A percentile compares a stretch with the other conserved stretches of the same genome.
Conservation (phyloP, 2,797 vertebrate species). For the Coregonus ussuriensis region DNA sequence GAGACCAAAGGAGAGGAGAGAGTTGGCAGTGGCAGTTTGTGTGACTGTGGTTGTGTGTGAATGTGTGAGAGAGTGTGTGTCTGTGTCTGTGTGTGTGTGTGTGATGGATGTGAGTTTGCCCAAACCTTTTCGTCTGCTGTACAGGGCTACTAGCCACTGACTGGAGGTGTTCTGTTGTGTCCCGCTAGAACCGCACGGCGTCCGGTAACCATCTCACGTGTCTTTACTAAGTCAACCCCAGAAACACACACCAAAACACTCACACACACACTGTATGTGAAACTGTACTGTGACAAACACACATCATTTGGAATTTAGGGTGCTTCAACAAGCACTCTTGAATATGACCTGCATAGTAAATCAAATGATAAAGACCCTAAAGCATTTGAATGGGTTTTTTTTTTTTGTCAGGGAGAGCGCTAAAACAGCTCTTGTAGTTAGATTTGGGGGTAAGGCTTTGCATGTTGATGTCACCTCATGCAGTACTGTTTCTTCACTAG, state of each 20-base stretch:
- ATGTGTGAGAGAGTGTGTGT: conserved; percentile 66
- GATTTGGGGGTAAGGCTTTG: conserved; percentile 73
- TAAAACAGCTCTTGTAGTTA: conserved; percentile 26
- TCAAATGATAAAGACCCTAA: background rate
- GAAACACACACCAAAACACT: conserved; percentile 41
- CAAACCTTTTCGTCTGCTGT: conserved; percentile 88
- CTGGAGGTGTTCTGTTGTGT: conserved; percentile 87
- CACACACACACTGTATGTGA: conserved; percentile 40
- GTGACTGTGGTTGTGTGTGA: conserved; percentile 29
- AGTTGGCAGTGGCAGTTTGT: conserved; percentile 44
- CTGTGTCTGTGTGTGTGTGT: conserved; percentile 36
- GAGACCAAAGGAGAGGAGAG: conserved; percentile 41
- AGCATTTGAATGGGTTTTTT: background rate
- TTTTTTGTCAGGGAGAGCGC: background rate
- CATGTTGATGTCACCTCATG: conserved; percentile 67
- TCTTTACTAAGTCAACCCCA: conserved; percentile 72
- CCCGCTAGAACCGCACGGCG: conserved; percentile 83
- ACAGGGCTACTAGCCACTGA: conserved; percentile 88
- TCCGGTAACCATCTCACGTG: conserved; percentile 88
- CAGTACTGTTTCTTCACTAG: conserved; percentile 21
- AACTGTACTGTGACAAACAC: background rate
- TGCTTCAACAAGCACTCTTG: background rate
- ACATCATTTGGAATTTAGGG: background rate
- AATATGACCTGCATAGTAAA: background rate
- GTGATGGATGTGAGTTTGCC: conserved; percentile 86